phyloP scores from a whole-genome alignment of 2,797 vertebrate genomes.

The Chelidonichthys spinosus region DNA sequence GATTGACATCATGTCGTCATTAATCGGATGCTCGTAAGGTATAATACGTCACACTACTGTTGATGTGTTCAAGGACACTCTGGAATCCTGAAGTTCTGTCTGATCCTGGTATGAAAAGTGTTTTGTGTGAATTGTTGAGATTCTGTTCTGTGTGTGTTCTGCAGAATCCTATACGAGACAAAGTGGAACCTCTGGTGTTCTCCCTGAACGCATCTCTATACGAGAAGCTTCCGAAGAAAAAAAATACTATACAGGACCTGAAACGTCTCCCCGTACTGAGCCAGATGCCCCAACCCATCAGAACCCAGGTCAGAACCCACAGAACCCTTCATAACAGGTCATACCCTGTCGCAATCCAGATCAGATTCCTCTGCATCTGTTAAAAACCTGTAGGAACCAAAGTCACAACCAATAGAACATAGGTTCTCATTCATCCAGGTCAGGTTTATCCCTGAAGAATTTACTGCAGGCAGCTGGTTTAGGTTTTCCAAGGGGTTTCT shows the following conservation, averaged over 20 bases:
- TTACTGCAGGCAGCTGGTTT: too few species aligned
- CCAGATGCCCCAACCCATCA: slow-evolving; percentile 34
- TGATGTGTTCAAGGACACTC: background rate
- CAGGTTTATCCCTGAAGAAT: too few species aligned
- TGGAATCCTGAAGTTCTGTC: background rate
- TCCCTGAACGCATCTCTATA: slow-evolving; percentile 57
- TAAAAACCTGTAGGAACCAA: background rate
- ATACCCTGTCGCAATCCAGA: background rate
- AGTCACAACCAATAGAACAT: background rate
- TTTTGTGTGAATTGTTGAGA: background rate
- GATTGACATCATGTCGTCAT: too few species aligned
- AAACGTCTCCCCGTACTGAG: slow-evolving; percentile 62
- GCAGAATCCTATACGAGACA: slow-evolving; percentile 53
- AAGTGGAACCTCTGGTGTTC: slow-evolving; percentile 73
- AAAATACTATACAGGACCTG: slow-evolving; percentile 33
- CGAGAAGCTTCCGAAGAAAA: slow-evolving; percentile 41
- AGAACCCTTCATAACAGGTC: background rate
- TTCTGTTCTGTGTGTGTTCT: slow-evolving; percentile 35
- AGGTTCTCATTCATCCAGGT: background rate
- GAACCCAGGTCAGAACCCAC: slow-evolving; percentile 58
- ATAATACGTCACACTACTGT: background rate
- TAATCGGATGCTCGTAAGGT: too few species aligned
- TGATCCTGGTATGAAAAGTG: background rate
- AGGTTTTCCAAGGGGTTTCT: too few species aligned
- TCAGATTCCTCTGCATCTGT: background rate